Conservation (phyloP, 2,797 vertebrate species). For the Centropyge bicolor region DNA sequence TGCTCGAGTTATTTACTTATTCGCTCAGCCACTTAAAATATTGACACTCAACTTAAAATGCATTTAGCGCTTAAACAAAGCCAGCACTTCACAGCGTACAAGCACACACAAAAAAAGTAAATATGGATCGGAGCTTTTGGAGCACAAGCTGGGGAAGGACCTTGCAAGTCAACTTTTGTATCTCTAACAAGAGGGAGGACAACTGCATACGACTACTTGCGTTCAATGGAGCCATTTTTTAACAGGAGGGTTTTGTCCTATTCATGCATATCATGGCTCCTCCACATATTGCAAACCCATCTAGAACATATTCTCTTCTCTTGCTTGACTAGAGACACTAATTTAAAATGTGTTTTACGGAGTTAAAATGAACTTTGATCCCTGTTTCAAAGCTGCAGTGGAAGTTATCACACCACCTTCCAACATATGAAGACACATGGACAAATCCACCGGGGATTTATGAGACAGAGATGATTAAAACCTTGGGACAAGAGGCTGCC, state of each 20-base stretch:
- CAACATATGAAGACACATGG: neutral
- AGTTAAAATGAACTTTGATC: neutral
- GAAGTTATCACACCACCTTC: neutral
- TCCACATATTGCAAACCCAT: neutral
- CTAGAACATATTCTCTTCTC: neutral
- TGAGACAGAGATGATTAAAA: neutral
- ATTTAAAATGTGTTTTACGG: neutral
- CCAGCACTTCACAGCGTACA: neutral
- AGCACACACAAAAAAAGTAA: neutral
- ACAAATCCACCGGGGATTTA: neutral
- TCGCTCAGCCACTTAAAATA: slow-evolving; percentile 45
- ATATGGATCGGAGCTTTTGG: neutral
- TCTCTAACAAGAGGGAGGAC: neutral
- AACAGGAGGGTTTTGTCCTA: neutral
- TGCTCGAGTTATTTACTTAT: slow-evolving; percentile 44
- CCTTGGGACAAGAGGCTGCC: neutral
- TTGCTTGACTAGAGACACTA: neutral
- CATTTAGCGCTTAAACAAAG: slow-evolving; percentile 34
- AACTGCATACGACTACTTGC: neutral
- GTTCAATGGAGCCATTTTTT: neutral
- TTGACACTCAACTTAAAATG: slow-evolving; percentile 50
- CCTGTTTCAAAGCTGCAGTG: neutral
- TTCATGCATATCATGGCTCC: neutral
- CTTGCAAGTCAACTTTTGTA: slow-evolving; percentile 8
- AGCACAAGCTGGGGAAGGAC: slow-evolving; percentile 6